These are phyloP conservation scores for Chrysolina haemoptera DNA, from an alignment of 2,888 invertebrate species.

Conservation along the genomic window DNA sequence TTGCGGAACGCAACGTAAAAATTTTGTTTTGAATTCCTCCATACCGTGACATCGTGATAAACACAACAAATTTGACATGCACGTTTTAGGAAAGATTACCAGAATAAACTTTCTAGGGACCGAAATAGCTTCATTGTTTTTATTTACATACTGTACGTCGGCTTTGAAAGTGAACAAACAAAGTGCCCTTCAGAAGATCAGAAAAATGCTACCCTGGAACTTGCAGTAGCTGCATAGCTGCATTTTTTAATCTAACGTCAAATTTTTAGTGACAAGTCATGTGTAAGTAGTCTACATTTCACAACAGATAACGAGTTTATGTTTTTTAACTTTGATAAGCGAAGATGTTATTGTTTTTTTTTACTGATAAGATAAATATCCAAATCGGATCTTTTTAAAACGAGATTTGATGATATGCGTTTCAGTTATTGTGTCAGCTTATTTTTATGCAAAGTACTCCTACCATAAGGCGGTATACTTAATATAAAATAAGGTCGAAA, in stretches of 20 bases:
- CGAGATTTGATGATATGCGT: constrained; percentile 36
- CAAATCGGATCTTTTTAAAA: constrained; percentile 3
- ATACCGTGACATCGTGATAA: neutral
- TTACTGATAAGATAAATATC: constrained; percentile 45
- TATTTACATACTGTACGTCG: neutral
- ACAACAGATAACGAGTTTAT: constrained; percentile 31
- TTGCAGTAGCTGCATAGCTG: constrained; percentile 22
- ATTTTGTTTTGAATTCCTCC: neutral
- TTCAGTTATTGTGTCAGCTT: constrained; percentile 49
- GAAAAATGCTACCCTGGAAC: neutral
- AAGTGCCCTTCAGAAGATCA: constrained; percentile 4
- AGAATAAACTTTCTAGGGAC: neutral
- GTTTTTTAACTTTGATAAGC: constrained; percentile 17
- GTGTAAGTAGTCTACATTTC: constrained; percentile 54
- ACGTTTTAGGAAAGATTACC: neutral
- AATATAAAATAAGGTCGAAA: too few species aligned
- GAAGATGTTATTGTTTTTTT: constrained; percentile 34
- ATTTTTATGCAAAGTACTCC: constrained; percentile 34
- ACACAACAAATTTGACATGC: neutral
- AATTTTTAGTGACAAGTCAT: constrained; percentile 59
- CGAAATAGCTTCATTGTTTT: constrained; percentile 11
- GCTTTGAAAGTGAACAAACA: constrained; percentile 1
- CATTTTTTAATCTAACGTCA: constrained; percentile 49
- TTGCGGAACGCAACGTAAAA: neutral
- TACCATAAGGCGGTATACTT: too few species aligned